Conservation (phyloP, 2,797 vertebrate species). For the Percopsis omiscomaycus region DNA sequence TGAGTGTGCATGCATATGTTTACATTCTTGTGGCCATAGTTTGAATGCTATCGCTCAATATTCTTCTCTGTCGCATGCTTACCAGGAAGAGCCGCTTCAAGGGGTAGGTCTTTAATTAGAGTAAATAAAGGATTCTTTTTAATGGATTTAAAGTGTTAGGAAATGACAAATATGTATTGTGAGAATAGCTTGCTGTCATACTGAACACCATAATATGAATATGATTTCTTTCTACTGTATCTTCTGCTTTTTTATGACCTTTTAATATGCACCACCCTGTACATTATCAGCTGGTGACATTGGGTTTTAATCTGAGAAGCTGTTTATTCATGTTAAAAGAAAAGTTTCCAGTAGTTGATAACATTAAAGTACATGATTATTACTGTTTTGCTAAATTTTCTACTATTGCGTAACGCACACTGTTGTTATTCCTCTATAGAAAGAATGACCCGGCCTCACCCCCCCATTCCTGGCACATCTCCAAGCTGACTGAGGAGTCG, state of each 20-base stretch:
- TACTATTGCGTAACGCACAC: not conserved
- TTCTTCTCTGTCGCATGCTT: slow-evolving; percentile 49
- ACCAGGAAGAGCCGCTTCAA: slow-evolving; percentile 76
- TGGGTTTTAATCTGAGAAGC: too few species aligned
- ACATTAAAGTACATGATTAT: not conserved
- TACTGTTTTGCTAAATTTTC: not conserved
- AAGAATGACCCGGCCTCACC: slow-evolving; percentile 81
- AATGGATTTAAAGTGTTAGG: not conserved
- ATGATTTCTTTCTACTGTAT: too few species aligned
- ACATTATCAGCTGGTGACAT: too few species aligned
- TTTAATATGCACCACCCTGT: too few species aligned
- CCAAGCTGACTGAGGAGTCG: slow-evolving; percentile 84
- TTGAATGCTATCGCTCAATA: not conserved
- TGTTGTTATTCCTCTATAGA: slow-evolving; percentile 64
- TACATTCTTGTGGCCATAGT: too few species aligned
- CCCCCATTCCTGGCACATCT: slow-evolving; percentile 89
- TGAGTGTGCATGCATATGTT: too few species aligned
- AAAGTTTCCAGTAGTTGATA: too few species aligned
- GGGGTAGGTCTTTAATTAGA: slow-evolving; percentile 59
- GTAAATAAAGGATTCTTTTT: not conserved
- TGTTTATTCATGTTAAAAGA: too few species aligned
- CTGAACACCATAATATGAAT: too few species aligned
- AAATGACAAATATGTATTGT: too few species aligned
- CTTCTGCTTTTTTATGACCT: too few species aligned
- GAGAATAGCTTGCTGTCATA: too few species aligned